A percentile compares a stretch with the other conserved stretches of the same genome.
phyloP scores from a whole-genome alignment of 2,797 vertebrate genomes.

The Lithobates pipiens region DNA sequence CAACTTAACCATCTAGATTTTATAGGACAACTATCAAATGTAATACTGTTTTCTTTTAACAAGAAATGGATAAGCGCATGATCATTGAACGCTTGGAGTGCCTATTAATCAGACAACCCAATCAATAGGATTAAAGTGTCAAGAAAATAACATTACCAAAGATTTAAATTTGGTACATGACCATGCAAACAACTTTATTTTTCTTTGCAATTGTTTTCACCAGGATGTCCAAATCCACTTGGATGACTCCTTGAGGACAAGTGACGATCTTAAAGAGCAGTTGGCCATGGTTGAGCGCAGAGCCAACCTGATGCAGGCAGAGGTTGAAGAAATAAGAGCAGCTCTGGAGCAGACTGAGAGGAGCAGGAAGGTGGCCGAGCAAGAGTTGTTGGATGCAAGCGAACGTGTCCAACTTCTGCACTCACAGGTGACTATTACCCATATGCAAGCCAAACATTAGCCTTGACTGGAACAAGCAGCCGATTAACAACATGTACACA shows the following conservation, averaged over 20 bases:
- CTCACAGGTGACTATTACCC: constrained; percentile 68
- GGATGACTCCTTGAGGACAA: constrained; percentile 78
- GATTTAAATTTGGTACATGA: too few species aligned
- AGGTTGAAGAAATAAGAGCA: constrained; percentile 81
- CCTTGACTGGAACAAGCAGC: neutral
- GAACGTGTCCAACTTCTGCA: constrained; percentile 86
- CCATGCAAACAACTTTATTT: too few species aligned
- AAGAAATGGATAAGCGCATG: too few species aligned
- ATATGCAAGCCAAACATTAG: neutral
- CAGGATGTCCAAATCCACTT: constrained; percentile 89
- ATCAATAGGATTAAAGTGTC: too few species aligned
- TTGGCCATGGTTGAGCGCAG: constrained; percentile 78
- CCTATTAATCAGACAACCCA: too few species aligned
- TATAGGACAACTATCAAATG: too few species aligned
- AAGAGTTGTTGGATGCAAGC: constrained; percentile 86
- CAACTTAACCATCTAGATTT: too few species aligned
- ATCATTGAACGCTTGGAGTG: too few species aligned
- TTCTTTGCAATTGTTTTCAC: neutral
- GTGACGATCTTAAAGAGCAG: constrained; percentile 85
- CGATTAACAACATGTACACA: neutral
- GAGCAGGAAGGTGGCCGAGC: constrained; percentile 84
- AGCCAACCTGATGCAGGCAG: constrained; percentile 78
- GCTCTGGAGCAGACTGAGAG: constrained; percentile 88
- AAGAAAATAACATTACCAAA: too few species aligned
- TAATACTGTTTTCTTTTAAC: too few species aligned